Conservation (phyloP, 2,888 invertebrate species). For the Tenthredo mesomela region DNA sequence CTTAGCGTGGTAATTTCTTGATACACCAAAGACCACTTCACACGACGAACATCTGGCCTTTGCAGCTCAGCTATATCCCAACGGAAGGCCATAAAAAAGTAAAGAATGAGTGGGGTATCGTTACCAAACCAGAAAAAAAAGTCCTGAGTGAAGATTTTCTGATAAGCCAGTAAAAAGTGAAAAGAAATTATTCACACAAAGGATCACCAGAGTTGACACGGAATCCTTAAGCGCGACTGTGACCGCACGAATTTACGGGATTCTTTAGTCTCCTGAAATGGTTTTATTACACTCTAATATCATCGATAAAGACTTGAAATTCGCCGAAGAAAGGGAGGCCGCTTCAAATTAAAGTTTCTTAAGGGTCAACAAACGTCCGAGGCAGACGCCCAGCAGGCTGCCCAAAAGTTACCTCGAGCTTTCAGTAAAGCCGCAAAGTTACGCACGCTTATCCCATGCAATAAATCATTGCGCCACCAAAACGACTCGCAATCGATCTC, state of each 20-base stretch:
- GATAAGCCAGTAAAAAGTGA: slow-evolving; percentile 42
- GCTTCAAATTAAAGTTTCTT: background rate
- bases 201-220: slow-evolving; percentile 10
- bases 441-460: slow-evolving; percentile 42
- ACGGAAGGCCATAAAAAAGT: slow-evolving; percentile 40
- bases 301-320: background rate
- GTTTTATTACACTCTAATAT: slow-evolving; percentile 10
- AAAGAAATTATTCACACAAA: slow-evolving; percentile 29
- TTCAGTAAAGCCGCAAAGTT: slow-evolving; percentile 44
- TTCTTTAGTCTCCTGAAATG: background rate
- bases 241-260: background rate
- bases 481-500: slow-evolving; percentile 50
- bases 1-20: slow-evolving; percentile 40
- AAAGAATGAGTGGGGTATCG: slow-evolving; percentile 23
- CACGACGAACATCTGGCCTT: slow-evolving; percentile 50
- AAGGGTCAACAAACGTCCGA: slow-evolving; percentile 2
- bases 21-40: slow-evolving; percentile 52
- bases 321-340: background rate
- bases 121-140: slow-evolving; percentile 27
- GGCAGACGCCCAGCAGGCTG: background rate
- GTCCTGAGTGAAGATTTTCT: slow-evolving; percentile 8
- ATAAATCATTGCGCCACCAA: slow-evolving; percentile 47
- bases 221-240: background rate
- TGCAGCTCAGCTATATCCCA: slow-evolving; percentile 11
- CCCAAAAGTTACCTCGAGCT: slow-evolving; percentile 22